Evolutionary conservation across 1,140 invertebrate genomes (phyloP), one percentile per base, ranked within the genome.

Genomic region (Danaus plexippus): DNA sequence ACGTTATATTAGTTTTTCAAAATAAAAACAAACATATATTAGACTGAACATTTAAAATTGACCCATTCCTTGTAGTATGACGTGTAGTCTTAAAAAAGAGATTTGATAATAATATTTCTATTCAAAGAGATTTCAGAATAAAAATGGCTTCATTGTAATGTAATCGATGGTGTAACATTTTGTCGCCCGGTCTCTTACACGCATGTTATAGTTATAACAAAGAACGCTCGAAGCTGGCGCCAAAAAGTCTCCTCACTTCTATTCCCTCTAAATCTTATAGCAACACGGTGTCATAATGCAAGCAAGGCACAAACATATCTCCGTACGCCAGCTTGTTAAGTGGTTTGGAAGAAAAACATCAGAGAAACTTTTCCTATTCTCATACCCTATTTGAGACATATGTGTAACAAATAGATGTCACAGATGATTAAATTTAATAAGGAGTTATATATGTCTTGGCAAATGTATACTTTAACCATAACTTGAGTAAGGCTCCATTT

Each of bases 321-420:
- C 75, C 81, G 73, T 86, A 79, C 83, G 81, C 81, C 83, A 85
- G 72, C 77, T 79, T 82, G 81, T 85, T 87, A 87, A 87, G 84
- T 87, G 81, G 84, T 87, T 85, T 81, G 81, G 81, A 87, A 87
- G 83, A 87, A 86, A 82, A 86, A 85, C 80, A 87, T 85, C 80
- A 75, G 73, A 71, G 75, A 85, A 87, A 87, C 73, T 85, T 86
- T 83, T 77, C 82, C 85, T 84, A 87, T 87, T 79, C 71, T 80
- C 69, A 69, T 75, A 74, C 70, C 70, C 75, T 75, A 75, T 84
- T 81, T 77, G 71, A 71, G 77, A 61, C 69, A 73, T 76, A 75
- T 66, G 64, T 68, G 46, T 62, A 59, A 61, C 55, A 63, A 64
- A 67, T 60, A 67, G 45, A 50, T 58, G 57, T 51, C 40, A 41